Evolutionary conservation across 2,888 invertebrate genomes (phyloP).

Genomic region (Sarcophaga variegata): DNA sequence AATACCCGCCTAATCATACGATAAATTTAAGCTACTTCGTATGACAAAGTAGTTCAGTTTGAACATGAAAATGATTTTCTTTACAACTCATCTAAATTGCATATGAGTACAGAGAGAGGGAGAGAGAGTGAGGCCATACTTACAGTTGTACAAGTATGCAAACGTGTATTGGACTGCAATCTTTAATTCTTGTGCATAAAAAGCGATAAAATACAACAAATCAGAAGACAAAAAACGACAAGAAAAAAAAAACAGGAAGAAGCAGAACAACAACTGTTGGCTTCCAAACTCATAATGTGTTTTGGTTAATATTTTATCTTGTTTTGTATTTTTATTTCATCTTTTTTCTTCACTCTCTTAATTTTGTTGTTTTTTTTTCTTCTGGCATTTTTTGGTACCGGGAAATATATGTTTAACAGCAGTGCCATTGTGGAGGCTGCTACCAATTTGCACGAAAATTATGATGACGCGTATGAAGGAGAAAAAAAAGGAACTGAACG

Average conservation of each 20-base stretch:
- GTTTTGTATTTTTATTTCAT: neutral
- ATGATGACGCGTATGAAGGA: slow-evolving; percentile 47
- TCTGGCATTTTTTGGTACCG: too few species aligned
- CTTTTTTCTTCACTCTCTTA: neutral
- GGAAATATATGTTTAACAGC: slow-evolving; percentile 7
- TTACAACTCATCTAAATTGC: too few species aligned
- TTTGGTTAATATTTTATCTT: neutral
- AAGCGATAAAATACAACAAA: slow-evolving; percentile 16
- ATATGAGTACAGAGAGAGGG: too few species aligned
- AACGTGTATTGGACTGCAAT: neutral
- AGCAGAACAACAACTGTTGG: slow-evolving; percentile 37
- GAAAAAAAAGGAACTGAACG: neutral
- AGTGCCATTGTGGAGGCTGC: slow-evolving; percentile 45
- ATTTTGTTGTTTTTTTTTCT: too few species aligned
- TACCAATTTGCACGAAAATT: slow-evolving; percentile 62
- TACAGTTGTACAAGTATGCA: neutral
- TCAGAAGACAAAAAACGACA: too few species aligned
- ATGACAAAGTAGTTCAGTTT: neutral
- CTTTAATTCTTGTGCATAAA: neutral
- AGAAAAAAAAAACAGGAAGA: slow-evolving; percentile 10
- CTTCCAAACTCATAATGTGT: slow-evolving; percentile 41
- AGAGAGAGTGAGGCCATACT: too few species aligned
- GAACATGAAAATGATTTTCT: too few species aligned
- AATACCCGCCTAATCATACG: neutral
- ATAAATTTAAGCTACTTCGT: neutral